Conservation (phyloP, 2,113 vertebrate genomes). For the Lutjanus erythropterus region DNA sequence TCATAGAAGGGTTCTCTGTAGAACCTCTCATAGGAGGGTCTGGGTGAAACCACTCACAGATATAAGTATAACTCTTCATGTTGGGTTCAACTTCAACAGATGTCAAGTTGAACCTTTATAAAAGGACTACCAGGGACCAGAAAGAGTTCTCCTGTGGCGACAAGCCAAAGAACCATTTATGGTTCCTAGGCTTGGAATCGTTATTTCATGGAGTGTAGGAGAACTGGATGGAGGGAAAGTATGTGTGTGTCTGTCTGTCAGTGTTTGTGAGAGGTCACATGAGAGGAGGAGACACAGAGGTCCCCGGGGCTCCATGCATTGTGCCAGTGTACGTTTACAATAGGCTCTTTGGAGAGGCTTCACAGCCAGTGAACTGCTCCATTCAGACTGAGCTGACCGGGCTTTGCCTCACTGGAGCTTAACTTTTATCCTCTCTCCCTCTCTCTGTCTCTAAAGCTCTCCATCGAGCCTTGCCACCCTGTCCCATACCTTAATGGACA, state of each 20-base stretch:
- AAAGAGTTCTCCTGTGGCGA: too few species aligned
- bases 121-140: too few species aligned
- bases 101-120: too few species aligned
- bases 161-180: too few species aligned
- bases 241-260: conserved; percentile 38
- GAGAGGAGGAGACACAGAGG: conserved; percentile 66
- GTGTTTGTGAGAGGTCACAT: conserved; percentile 67
- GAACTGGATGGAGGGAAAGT: conserved; percentile 49
- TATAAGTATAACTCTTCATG: too few species aligned
- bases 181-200: too few species aligned
- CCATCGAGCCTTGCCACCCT: conserved; percentile 31
- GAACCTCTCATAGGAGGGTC: too few species aligned
- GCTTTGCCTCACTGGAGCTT: conserved; percentile 64
- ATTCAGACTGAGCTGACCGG: conserved; percentile 65
- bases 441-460: conserved; percentile 44
- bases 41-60: too few species aligned
- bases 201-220: too few species aligned
- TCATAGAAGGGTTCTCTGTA: too few species aligned
- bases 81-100: too few species aligned
- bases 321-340: conserved; percentile 74
- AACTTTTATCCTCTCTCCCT: conserved; percentile 59
- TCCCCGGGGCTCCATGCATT: conserved; percentile 70
- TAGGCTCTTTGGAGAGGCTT: conserved; percentile 74
- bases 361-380: conserved; percentile 69
- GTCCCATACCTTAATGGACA: conserved; percentile 45